Evolutionary conservation across 2,113 vertebrate species (phyloP).

Genomic region (Chaenogobius annularis): DNA sequence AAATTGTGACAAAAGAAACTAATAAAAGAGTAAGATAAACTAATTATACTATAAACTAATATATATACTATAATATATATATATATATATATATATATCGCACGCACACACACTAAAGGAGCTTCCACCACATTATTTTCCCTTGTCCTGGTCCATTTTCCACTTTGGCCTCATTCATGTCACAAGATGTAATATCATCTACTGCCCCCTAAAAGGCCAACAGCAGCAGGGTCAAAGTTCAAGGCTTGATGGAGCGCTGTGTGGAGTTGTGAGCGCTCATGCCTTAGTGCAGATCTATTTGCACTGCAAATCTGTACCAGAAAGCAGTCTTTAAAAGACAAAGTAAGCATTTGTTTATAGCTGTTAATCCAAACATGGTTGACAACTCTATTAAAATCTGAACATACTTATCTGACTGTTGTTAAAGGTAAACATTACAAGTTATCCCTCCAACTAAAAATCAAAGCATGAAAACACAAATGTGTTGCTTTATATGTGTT

Average conservation of each 20-base stretch:
- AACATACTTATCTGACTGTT: too few relatives aligned
- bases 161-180: constrained; percentile 20
- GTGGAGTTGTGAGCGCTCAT: constrained; percentile 1
- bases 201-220: constrained; percentile 27
- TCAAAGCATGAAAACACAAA: not conserved
- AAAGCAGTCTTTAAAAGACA: not conserved
- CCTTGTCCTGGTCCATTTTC: constrained; percentile 11
- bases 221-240: constrained; percentile 24
- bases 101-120: too few relatives aligned
- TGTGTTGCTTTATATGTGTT: not conserved
- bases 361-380: not conserved
- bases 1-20: too few relatives aligned
- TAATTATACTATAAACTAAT: too few relatives aligned
- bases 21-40: too few relatives aligned
- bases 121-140: constrained; percentile 15
- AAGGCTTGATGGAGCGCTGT: constrained; percentile 34
- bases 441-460: not conserved
- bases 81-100: not conserved
- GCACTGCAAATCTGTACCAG: not conserved
- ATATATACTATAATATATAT: too few relatives aligned
- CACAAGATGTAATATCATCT: constrained; percentile 19
- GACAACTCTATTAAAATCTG: constrained; percentile 4
- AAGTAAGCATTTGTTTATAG: not conserved
- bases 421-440: not conserved
- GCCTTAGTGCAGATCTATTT: constrained; percentile 5